Percentiles rank a stretch among this genome's conserved stretches.
Conservation (phyloP, 2,888 invertebrate species). For the Apamea epomidion region DNA sequence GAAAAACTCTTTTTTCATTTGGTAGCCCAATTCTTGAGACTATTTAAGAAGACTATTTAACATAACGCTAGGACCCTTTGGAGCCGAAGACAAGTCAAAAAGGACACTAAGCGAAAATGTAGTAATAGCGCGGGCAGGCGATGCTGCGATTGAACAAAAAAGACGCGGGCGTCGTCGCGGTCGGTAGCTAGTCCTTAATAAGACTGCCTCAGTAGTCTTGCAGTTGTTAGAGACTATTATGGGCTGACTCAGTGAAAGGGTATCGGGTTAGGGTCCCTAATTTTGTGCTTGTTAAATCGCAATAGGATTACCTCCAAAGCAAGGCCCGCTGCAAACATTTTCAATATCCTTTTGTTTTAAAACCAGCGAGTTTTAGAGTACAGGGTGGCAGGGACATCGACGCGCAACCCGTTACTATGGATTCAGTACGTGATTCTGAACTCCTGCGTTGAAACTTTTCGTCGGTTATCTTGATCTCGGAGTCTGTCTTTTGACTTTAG, state of each 20-base stretch:
- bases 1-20: too few relatives aligned
- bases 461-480: neutral
- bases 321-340: neutral
- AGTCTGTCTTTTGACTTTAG: neutral
- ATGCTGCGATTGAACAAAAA: too few relatives aligned
- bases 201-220: constrained; percentile 8
- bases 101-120: too few relatives aligned
- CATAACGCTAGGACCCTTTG: too few relatives aligned
- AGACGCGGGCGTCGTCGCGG: too few relatives aligned
- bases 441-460: neutral
- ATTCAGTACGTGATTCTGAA: neutral
- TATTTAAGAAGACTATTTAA: too few relatives aligned
- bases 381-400: neutral
- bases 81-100: too few relatives aligned
- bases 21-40: too few relatives aligned
- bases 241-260: constrained; percentile 23
- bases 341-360: constrained; percentile 14
- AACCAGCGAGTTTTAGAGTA: neutral
- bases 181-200: neutral
- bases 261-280: constrained; percentile 29
- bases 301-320: constrained; percentile 37
- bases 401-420: neutral
- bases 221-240: constrained; percentile 13
- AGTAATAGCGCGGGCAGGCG: too few relatives aligned
- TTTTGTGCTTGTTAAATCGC: constrained; percentile 43